Percentiles rank a stretch among this genome's conserved stretches.
Conservation (phyloP, 2,888 invertebrate genomes). For the Napeogenes inachia region DNA sequence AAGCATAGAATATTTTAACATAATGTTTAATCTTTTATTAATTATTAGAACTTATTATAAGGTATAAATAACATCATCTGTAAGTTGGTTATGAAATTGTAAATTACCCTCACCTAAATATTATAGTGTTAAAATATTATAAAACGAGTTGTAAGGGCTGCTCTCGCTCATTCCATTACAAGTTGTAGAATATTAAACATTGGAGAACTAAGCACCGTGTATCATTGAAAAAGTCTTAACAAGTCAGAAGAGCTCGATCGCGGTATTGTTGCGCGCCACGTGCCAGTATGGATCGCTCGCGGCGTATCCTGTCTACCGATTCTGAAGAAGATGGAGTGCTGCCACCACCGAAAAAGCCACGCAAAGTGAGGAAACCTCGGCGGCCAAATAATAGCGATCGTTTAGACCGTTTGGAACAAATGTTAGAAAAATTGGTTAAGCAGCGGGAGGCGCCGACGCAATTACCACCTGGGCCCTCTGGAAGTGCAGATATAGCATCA, state of each 20-base stretch:
- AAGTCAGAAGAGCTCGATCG: no score
- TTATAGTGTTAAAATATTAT: no score
- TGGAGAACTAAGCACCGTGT: neutral
- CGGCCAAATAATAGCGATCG: constrained; percentile 16
- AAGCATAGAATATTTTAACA: no score
- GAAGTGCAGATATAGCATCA: neutral
- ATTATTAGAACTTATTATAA: no score
- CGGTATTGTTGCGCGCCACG: neutral
- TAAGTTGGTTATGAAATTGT: no score
- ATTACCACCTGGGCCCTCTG: neutral
- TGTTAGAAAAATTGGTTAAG: neutral
- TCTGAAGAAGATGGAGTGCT: neutral
- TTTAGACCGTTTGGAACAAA: constrained; percentile 1
- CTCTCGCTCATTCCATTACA: neutral
- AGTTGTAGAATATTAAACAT: neutral
- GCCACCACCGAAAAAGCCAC: neutral
- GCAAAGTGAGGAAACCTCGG: constrained; percentile 10
- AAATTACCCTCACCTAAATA: no score
- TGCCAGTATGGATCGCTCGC: neutral
- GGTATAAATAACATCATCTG: no score
- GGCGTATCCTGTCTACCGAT: neutral
- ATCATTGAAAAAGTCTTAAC: neutral
- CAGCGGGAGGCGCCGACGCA: neutral
- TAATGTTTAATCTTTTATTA: no score
- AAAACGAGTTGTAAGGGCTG: no score